A percentile compares a stretch with the other conserved stretches of the same genome.
These are phyloP conservation scores for Nasonia vitripennis DNA, from an alignment of 1,140 invertebrate genomes.

Conservation along the genomic window DNA sequence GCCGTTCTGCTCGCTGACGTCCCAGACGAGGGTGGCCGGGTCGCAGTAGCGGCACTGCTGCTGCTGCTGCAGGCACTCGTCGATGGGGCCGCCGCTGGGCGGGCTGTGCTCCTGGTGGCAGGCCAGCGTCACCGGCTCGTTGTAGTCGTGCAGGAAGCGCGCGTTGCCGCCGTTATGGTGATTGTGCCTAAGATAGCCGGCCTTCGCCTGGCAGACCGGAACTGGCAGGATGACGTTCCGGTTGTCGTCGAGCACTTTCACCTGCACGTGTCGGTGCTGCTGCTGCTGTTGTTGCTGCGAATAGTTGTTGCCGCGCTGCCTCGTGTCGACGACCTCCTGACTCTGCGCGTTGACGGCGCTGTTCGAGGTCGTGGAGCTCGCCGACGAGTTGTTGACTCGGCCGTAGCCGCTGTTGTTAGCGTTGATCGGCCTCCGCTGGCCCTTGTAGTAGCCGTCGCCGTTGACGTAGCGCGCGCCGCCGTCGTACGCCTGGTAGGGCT, in stretches of 20 bases:
- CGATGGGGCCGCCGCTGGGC: not conserved
- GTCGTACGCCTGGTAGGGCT: slow-evolving; percentile 56
- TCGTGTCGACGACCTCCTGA: slow-evolving; percentile 68
- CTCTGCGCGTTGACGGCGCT: slow-evolving; percentile 50
- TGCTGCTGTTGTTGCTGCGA: slow-evolving; percentile 51
- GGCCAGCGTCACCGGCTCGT: slow-evolving; percentile 62
- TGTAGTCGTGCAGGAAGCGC: slow-evolving; percentile 69
- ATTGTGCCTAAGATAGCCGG: slow-evolving; percentile 48
- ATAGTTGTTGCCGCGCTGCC: slow-evolving; percentile 57
- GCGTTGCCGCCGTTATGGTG: slow-evolving; percentile 54
- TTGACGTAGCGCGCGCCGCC: slow-evolving; percentile 30
- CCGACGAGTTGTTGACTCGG: slow-evolving; percentile 48
- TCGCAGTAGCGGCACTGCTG: slow-evolving; percentile 89
- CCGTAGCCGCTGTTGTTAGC: slow-evolving; percentile 62
- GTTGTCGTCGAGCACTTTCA: slow-evolving; percentile 74
- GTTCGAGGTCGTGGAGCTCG: slow-evolving; percentile 17
- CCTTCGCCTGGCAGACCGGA: slow-evolving; percentile 61
- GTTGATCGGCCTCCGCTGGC: slow-evolving; percentile 40
- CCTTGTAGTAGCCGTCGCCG: slow-evolving; percentile 40
- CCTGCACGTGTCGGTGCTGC: slow-evolving; percentile 68
- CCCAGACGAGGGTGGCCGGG: slow-evolving; percentile 86
- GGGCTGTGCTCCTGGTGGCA: slow-evolving; percentile 65
- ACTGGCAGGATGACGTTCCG: slow-evolving; percentile 68
- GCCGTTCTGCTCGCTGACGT: slow-evolving; percentile 76
- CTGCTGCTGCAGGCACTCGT: slow-evolving; percentile 60